These are phyloP conservation scores for Exaiptasia diaphana DNA, from an alignment of 64 coral and sea anemone species.

Conservation along the genomic window DNA sequence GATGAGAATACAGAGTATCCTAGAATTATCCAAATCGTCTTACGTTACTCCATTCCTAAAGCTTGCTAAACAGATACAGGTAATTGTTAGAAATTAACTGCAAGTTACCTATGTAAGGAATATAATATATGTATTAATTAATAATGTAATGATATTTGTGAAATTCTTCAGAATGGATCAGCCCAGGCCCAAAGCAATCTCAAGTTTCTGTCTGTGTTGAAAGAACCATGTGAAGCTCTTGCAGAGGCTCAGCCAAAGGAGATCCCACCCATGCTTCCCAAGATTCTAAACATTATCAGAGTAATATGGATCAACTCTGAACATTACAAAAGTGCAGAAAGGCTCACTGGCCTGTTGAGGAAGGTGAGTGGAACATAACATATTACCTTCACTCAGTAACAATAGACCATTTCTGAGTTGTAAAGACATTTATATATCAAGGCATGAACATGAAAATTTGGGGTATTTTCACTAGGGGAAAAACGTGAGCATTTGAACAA, in stretches of 20 bases:
- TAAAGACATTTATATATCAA: too few relatives aligned
- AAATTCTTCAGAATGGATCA: slow-evolving; percentile 73
- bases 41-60: slow-evolving; percentile 92
- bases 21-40: slow-evolving; percentile 89
- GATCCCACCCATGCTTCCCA: slow-evolving; percentile 79
- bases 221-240: slow-evolving; percentile 79
- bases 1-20: slow-evolving; percentile 74
- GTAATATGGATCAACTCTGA: slow-evolving; percentile 99
- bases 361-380: too few relatives aligned
- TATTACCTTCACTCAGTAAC: too few relatives aligned
- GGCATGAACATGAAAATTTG: background rate
- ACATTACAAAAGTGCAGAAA: slow-evolving; percentile 90
- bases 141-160: slow-evolving; percentile 50
- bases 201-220: slow-evolving; percentile 88
- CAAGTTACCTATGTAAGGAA: too few relatives aligned
- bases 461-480: background rate
- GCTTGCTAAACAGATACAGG: slow-evolving; percentile 91
- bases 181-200: slow-evolving; percentile 94
- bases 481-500: too few relatives aligned
- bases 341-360: slow-evolving; percentile 88
- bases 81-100: too few relatives aligned
- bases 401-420: too few relatives aligned
- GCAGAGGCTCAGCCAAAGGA: slow-evolving; percentile 89
- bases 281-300: slow-evolving; percentile 82
- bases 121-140: slow-evolving; percentile 59